These are phyloP conservation scores for Tetranychus truncatus DNA, from an alignment of 2,888 invertebrate genomes.

Conservation along the genomic window DNA sequence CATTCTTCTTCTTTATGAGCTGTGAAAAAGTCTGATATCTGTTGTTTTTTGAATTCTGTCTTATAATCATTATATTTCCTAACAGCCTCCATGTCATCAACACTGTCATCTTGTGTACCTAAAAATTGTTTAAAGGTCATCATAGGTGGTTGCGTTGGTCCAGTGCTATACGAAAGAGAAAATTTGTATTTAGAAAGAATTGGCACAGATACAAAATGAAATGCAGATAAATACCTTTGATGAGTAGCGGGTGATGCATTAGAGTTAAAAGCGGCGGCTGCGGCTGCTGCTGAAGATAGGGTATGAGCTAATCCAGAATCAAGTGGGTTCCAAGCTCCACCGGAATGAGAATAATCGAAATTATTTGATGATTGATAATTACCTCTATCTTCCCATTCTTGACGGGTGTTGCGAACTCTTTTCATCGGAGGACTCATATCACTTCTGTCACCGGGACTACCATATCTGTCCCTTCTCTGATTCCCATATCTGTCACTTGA, in stretches of 20 bases:
- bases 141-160: conserved; percentile 76
- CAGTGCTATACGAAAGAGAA: conserved; percentile 26
- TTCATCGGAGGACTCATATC: conserved; percentile 30
- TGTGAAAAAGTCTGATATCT: conserved; percentile 93
- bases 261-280: background rate
- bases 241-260: background rate
- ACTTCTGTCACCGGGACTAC: conserved; percentile 26
- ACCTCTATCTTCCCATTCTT: conserved; percentile 26
- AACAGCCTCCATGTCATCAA: conserved; percentile 88
- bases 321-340: conserved; percentile 1
- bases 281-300: background rate
- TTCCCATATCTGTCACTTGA: conserved; percentile 21
- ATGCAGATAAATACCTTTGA: background rate
- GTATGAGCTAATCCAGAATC: conserved; percentile 10
- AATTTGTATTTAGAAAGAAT: no score
- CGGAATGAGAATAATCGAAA: conserved; percentile 6
- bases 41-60: conserved; percentile 82
- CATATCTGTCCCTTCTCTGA: conserved; percentile 26
- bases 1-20: conserved; percentile 99
- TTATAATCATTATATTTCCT: conserved; percentile 96
- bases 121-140: conserved; percentile 92
- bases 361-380: background rate
- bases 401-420: conserved; percentile 23
- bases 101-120: conserved; percentile 86
- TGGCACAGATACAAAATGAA: conserved; percentile 9